A percentile compares a stretch with the other conserved stretches of the same genome.
Evolutionary conservation across 2,113 vertebrate species (phyloP).

Genomic region (Petrocephalus microphthalmus): DNA sequence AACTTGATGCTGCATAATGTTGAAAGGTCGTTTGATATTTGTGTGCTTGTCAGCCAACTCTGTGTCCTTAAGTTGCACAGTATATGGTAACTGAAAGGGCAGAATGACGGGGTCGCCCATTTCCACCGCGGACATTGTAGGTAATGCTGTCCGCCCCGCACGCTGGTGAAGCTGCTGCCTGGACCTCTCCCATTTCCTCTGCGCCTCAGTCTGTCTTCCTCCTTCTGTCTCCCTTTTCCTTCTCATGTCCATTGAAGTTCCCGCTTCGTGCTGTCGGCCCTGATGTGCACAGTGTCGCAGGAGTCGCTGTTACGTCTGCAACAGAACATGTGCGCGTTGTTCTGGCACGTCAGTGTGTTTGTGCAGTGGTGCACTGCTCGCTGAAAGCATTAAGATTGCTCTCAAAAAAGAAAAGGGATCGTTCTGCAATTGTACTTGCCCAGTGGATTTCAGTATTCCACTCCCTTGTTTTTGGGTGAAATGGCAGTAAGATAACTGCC

Average conservation of each 20-base stretch:
- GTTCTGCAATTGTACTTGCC: neutral
- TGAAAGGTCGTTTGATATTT: neutral
- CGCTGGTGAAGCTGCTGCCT: neutral
- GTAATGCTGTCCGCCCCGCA: neutral
- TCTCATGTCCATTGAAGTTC: neutral
- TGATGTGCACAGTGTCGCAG: neutral
- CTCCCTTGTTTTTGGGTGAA: neutral
- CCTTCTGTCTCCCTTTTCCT: constrained; percentile 37
- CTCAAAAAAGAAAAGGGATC: neutral
- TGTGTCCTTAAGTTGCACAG: neutral
- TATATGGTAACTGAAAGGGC: neutral
- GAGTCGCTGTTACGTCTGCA: neutral
- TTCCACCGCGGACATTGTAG: neutral
- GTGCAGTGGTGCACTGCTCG: constrained; percentile 21
- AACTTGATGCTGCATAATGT: neutral
- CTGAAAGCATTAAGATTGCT: neutral
- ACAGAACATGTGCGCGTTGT: constrained; percentile 37
- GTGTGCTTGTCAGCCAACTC: neutral
- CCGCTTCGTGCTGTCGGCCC: constrained; percentile 17
- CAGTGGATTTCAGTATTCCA: neutral
- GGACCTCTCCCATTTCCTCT: constrained; percentile 32
- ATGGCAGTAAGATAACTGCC: neutral
- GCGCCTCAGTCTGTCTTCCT: constrained; percentile 39
- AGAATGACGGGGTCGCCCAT: neutral
- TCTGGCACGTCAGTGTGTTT: constrained; percentile 32